Evolutionary conservation across 2,797 vertebrate species (phyloP).

Genomic region (Hephaestus fuliginosus): DNA sequence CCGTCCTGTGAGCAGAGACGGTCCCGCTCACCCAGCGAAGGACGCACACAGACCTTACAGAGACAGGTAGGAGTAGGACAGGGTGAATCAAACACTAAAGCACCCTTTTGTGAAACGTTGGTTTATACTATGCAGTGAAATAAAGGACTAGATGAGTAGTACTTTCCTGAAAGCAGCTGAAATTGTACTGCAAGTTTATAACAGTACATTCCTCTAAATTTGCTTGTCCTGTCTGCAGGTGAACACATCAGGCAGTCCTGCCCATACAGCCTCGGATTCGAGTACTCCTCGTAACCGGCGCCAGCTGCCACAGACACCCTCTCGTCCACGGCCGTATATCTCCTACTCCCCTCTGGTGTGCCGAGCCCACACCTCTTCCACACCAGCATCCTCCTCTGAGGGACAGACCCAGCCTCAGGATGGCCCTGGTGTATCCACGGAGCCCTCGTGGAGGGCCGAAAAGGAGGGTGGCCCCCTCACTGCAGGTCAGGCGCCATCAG

Average conservation of each 20-base stretch:
- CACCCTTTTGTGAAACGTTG: conserved; percentile 1
- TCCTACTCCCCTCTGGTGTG: conserved; percentile 94
- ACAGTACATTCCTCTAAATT: not conserved
- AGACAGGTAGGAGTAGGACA: conserved; percentile 84
- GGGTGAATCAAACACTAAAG: not conserved
- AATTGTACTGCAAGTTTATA: not conserved
- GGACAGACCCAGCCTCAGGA: conserved; percentile 85
- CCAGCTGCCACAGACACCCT: conserved; percentile 95
- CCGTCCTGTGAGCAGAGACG: conserved; percentile 88
- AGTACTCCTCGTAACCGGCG: conserved; percentile 92
- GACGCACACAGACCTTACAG: conserved; percentile 83
- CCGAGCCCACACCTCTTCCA: conserved; percentile 84
- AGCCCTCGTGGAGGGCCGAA: conserved; percentile 66
- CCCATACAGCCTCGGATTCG: conserved; percentile 90
- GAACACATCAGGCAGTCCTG: conserved; percentile 90
- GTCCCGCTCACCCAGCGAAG: conserved; percentile 92
- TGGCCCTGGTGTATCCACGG: conserved; percentile 71
- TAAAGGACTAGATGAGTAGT: not conserved
- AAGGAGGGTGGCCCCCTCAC: conserved; percentile 79
- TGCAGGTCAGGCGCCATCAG: conserved; percentile 77
- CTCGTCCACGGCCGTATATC: conserved; percentile 94
- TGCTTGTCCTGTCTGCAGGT: conserved; percentile 79
- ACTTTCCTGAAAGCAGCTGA: not conserved
- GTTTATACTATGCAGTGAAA: not conserved
- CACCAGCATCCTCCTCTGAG: conserved; percentile 76